phyloP scores from a whole-genome alignment of 2,797 vertebrate genomes.

The Eremophila alpestris region DNA sequence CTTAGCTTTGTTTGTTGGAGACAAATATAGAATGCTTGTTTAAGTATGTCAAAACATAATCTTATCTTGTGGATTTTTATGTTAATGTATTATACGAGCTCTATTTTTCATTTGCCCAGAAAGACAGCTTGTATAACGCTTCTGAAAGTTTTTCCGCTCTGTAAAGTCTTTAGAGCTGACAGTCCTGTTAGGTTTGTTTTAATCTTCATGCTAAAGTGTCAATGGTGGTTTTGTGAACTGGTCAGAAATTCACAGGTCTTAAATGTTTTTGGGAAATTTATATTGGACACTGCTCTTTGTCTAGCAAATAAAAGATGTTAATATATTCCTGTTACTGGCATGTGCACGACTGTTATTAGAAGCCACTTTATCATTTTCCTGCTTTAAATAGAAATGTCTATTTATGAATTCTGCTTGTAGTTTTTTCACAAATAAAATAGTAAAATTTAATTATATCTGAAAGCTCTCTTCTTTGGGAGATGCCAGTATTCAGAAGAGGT shows the following conservation, averaged over 20 bases:
- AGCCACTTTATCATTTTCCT: slow-evolving; percentile 93
- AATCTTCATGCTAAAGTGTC: slow-evolving; percentile 91
- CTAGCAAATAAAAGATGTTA: slow-evolving; percentile 97
- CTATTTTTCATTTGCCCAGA: slow-evolving; percentile 91
- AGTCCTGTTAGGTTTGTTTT: slow-evolving; percentile 84
- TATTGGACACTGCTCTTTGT: slow-evolving; percentile 95
- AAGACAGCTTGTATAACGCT: slow-evolving; percentile 96
- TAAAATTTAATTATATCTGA: slow-evolving; percentile 86
- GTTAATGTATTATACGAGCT: slow-evolving; percentile 93
- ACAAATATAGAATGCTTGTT: slow-evolving; percentile 98
- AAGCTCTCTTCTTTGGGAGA: slow-evolving; percentile 74
- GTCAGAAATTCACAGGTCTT: slow-evolving; percentile 95
- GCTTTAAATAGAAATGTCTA: slow-evolving; percentile 99
- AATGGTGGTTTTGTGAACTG: slow-evolving; percentile 97
- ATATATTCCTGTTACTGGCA: slow-evolving; percentile 99
- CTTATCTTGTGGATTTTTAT: slow-evolving; percentile 90
- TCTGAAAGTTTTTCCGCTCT: slow-evolving; percentile 87
- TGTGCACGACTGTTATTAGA: slow-evolving; percentile 99
- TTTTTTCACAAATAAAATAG: slow-evolving; percentile 99
- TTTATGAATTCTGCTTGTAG: slow-evolving; percentile 99
- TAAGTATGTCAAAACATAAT: slow-evolving; percentile 95
- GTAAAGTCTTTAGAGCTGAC: slow-evolving; percentile 88
- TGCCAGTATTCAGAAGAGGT: not conserved
- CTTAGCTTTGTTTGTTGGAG: slow-evolving; percentile 97
- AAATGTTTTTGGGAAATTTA: slow-evolving; percentile 93